Conservation (phyloP, 2,888 invertebrate genomes). For the Brachypalpus laphriformis region DNA sequence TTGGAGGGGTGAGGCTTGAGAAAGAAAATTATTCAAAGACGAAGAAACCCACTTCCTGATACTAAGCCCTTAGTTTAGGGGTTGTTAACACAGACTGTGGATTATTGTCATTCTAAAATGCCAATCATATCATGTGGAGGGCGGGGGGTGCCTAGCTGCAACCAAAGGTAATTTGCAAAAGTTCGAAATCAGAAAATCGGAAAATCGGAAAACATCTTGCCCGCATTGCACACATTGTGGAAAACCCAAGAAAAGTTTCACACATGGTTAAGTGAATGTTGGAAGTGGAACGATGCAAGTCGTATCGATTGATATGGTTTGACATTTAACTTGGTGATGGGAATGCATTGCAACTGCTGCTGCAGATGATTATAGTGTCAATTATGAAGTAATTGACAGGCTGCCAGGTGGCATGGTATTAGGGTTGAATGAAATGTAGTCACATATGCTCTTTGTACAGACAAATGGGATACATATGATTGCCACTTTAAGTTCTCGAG, state of each 20-base stretch:
- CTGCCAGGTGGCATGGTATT: conserved; percentile 29
- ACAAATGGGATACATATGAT: neutral
- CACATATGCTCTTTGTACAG: neutral
- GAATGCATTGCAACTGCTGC: conserved; percentile 15
- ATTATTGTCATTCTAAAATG: conserved; percentile 61
- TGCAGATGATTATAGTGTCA: conserved; percentile 54
- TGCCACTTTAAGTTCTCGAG: neutral
- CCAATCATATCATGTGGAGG: conserved; percentile 47
- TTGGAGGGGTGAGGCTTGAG: neutral
- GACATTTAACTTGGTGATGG: conserved; percentile 49
- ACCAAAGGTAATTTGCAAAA: conserved; percentile 55
- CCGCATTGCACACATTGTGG: conserved; percentile 52
- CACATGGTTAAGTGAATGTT: neutral
- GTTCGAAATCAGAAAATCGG: conserved; percentile 45
- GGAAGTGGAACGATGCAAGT: neutral
- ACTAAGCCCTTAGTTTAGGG: conserved; percentile 59
- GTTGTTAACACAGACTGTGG: conserved; percentile 65
- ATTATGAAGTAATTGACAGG: conserved; percentile 63
- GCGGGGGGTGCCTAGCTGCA: neutral
- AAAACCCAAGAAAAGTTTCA: conserved; percentile 8
- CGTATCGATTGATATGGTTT: conserved; percentile 53
- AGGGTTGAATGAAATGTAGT: neutral
- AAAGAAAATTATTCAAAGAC: conserved; percentile 54
- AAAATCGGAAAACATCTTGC: conserved; percentile 33
- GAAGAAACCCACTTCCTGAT: conserved; percentile 45